These are phyloP conservation scores for Amorpha juglandis DNA, from an alignment of 2,888 invertebrate species.

Conservation along the genomic window DNA sequence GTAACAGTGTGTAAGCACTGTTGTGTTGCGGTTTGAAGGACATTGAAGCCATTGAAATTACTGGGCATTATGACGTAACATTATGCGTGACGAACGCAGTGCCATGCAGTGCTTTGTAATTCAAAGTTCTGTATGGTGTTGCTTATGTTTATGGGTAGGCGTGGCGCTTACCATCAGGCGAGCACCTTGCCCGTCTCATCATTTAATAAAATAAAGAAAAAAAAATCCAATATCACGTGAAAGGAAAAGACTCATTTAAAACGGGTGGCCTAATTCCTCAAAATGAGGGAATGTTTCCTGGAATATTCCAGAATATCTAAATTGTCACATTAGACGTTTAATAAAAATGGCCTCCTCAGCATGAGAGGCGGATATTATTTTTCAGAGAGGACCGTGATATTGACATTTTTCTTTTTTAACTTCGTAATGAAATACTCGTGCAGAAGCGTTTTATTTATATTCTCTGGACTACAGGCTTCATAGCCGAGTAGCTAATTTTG, in stretches of 20 bases:
- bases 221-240: not conserved
- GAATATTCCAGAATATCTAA: conserved; percentile 27
- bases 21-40: too few species aligned
- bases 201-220: too few species aligned
- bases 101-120: too few species aligned
- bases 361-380: conserved; percentile 27
- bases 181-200: too few species aligned
- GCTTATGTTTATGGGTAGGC: too few species aligned
- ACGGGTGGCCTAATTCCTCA: not conserved
- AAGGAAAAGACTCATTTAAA: not conserved
- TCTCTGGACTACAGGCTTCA: not conserved
- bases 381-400: conserved; percentile 15
- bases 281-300: not conserved
- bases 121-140: too few species aligned
- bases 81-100: too few species aligned
- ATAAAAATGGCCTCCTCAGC: conserved; percentile 27
- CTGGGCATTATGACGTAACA: too few species aligned
- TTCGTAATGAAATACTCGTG: conserved; percentile 6
- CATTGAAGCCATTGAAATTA: too few species aligned
- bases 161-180: too few species aligned
- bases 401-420: conserved; percentile 26
- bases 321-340: conserved; percentile 30
- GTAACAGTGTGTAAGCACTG: too few species aligned
- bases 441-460: not conserved
- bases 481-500: not conserved